Base-by-base conservation (phyloP, 2,797 vertebrate species). In the Sus cebifrons region DNA sequence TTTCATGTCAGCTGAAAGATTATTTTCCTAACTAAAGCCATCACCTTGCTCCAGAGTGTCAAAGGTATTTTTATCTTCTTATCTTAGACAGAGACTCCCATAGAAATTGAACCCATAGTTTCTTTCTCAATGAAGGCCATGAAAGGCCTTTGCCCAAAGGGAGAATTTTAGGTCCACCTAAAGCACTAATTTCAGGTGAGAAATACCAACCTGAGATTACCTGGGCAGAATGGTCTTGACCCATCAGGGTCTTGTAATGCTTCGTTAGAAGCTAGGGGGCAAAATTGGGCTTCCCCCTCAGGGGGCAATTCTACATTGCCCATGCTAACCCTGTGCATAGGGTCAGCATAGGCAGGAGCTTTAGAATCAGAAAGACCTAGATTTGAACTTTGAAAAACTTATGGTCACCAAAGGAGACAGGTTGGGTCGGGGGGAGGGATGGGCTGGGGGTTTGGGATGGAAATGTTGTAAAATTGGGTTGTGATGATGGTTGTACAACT, bases 241-340 rank as follows among this genome's bases (percentile, higher is more conserved):
- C 6, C 54, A 12, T 29, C 40, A 32, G 11, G 62, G 40, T 75
- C 15, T 29, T 6, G 4, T 2, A 56, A 32, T 6, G 36, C 49
- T 68, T 56, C 7, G 0, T 0, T 0, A 16, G 16, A 17, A 11
- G 36, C 13, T 17, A 11, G 29, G n/a, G 36, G 56, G 20, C 82
- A 32, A 81, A 52, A n/a, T 0, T 11, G 13, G 52, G 15, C 10
- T 14, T 77, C 77, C 29, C 17, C 5, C 18, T 67, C 58, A 20
- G 21, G 81, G 36, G 32, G 70, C 49, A 4, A 7, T 4, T 71
- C 73, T 15, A 2, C 1, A 0, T 2, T 7, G 60, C 6, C 7
- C 12, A 3, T 13, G 32, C 75, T n/a, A 14, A 73, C 21, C 0
- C 1, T 16, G 8, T 18, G 6, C 5, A 0, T 1, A 2, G 6